Conservation (phyloP, 1,140 invertebrate species). For the Nephila pilipes region DNA sequence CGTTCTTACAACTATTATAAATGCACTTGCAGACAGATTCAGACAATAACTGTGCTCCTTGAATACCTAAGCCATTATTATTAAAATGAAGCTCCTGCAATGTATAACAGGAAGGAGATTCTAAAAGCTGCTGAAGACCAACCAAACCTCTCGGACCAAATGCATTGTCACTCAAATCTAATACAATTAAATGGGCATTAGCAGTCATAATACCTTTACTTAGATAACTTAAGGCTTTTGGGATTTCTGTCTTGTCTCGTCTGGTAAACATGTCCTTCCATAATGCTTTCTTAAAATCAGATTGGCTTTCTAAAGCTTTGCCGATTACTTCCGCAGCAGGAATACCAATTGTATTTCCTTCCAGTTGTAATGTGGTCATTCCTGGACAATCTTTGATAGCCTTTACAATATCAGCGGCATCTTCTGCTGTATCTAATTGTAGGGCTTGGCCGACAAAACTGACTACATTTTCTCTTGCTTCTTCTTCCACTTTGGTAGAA, state of each 20-base stretch:
- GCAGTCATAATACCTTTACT: constrained; percentile 91
- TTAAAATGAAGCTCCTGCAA: constrained; percentile 91
- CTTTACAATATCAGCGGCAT: constrained; percentile 81
- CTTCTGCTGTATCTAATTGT: constrained; percentile 86
- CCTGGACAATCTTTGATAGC: constrained; percentile 77
- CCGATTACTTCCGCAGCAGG: constrained; percentile 92
- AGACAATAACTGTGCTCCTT: constrained; percentile 93
- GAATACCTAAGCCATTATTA: constrained; percentile 97
- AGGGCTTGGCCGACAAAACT: constrained; percentile 86
- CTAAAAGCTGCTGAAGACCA: constrained; percentile 92
- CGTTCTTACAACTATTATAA: constrained; percentile 84
- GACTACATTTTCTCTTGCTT: constrained; percentile 79
- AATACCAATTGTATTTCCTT: constrained; percentile 96
- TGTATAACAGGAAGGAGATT: constrained; percentile 91
- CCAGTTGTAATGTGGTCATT: constrained; percentile 86
- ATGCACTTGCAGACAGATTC: constrained; percentile 89
- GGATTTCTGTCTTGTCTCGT: constrained; percentile 96
- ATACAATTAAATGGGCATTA: constrained; percentile 88
- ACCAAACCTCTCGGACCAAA: constrained; percentile 97
- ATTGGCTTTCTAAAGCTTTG: constrained; percentile 84
- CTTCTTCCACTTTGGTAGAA: constrained; percentile 40
- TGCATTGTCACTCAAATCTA: constrained; percentile 99
- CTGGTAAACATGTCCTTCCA: constrained; percentile 99
- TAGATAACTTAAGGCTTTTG: constrained; percentile 91
- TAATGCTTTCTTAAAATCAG: constrained; percentile 84